These are phyloP conservation scores for Babylonia areolata DNA, from an alignment of 1,140 invertebrate species.

Conservation along the genomic window DNA sequence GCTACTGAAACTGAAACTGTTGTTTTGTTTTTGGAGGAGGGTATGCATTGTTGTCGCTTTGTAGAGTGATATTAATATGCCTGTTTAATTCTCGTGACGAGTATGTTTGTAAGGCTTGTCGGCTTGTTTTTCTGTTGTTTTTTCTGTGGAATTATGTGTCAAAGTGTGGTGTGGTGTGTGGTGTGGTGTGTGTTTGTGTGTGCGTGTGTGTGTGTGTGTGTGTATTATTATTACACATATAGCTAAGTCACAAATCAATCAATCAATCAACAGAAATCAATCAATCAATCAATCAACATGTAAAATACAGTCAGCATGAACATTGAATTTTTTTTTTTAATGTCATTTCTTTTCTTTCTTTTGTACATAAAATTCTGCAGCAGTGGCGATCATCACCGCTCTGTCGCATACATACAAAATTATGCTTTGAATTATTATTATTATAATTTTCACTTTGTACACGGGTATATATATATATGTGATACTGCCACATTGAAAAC, in stretches of 20 bases:
- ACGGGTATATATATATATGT: background rate
- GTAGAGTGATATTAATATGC: too few species aligned
- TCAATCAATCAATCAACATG: too few species aligned
- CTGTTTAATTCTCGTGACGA: too few species aligned
- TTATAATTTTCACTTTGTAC: background rate
- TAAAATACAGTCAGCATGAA: background rate
- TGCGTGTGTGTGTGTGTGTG: constrained; percentile 13
- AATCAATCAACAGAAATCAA: background rate
- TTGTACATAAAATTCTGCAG: constrained; percentile 12
- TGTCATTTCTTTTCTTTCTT: background rate
- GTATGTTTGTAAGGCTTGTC: too few species aligned
- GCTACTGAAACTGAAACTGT: too few species aligned
- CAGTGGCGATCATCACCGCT: constrained; percentile 1
- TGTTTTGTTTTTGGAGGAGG: too few species aligned
- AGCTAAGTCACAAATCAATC: background rate
- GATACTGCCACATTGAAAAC: background rate
- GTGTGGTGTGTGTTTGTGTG: constrained; percentile 5
- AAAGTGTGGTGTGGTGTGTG: too few species aligned
- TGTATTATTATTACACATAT: too few species aligned
- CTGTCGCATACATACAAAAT: background rate
- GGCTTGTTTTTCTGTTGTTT: too few species aligned
- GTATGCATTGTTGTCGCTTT: too few species aligned
- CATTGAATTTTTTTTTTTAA: constrained; percentile 19
- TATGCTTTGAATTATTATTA: constrained; percentile 9
- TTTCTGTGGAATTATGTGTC: too few species aligned